phyloP scores from a whole-genome alignment of 1,140 invertebrate genomes.

The Caenorhabditis latens region DNA sequence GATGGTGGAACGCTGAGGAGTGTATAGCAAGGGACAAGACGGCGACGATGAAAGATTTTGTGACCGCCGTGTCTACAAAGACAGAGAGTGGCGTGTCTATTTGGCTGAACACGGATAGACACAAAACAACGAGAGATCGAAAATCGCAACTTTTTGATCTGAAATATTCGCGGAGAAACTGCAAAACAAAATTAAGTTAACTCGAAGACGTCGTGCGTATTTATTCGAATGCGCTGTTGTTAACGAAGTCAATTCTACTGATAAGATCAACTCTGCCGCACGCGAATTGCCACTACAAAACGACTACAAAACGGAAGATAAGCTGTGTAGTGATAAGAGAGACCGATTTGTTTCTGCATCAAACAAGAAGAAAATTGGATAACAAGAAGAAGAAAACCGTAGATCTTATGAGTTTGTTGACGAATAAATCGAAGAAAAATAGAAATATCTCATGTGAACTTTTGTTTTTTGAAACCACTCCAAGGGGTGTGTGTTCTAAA shows the following conservation, averaged over 20 bases:
- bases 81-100: slow-evolving; percentile 26
- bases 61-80: slow-evolving; percentile 32
- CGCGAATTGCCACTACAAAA: neutral
- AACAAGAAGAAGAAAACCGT: neutral
- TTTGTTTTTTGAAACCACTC: neutral
- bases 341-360: neutral
- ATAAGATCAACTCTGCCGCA: slow-evolving; percentile 1
- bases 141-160: slow-evolving; percentile 50
- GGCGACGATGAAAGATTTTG: slow-evolving; percentile 15
- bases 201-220: neutral
- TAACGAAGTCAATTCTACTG: slow-evolving; percentile 10
- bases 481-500: too few relatives aligned
- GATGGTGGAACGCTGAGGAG: neutral
- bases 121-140: slow-evolving; percentile 19
- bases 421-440: neutral
- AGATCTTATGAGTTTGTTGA: neutral
- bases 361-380: neutral
- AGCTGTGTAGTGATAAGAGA: neutral
- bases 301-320: neutral
- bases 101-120: slow-evolving; percentile 42
- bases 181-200: neutral
- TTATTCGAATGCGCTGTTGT: neutral
- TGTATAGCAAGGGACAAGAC: neutral
- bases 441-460: neutral
- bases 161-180: neutral